Conservation (phyloP, 2,797 vertebrate species). For the Poeciliopsis infans region DNA sequence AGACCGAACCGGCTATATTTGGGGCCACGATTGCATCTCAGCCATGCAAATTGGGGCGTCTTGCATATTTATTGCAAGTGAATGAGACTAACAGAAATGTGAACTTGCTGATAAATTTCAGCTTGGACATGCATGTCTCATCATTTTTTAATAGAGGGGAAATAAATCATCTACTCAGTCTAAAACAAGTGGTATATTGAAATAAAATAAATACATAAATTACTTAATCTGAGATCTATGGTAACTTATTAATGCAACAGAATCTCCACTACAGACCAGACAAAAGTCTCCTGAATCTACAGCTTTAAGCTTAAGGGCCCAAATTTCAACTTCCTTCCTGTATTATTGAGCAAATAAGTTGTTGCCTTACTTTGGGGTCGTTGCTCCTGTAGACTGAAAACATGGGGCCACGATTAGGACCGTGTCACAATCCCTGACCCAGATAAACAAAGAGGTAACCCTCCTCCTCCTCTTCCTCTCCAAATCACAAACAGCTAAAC, state of each 20-base stretch:
- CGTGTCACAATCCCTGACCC: constrained; percentile 48
- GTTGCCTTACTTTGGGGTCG: background rate
- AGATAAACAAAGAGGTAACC: constrained; percentile 44
- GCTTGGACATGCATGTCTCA: background rate
- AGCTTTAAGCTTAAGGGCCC: background rate
- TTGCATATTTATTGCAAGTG: background rate
- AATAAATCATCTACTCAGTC: background rate
- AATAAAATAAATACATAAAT: background rate
- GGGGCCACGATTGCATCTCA: background rate
- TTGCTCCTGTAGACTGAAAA: constrained; percentile 14
- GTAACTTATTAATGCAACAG: background rate
- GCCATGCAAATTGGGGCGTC: background rate
- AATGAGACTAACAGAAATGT: background rate
- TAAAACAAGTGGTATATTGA: background rate
- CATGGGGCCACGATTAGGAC: constrained; percentile 8
- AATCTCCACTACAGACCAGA: background rate
- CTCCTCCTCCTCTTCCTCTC: background rate
- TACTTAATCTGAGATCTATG: background rate
- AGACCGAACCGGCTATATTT: background rate
- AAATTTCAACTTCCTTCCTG: background rate
- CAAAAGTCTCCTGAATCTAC: background rate
- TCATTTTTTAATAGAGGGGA: background rate
- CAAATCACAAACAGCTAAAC: constrained; percentile 10
- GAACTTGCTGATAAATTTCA: background rate
- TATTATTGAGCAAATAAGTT: background rate